Conservation (phyloP, 2,888 invertebrate genomes). For the Apotomis capreana region DNA sequence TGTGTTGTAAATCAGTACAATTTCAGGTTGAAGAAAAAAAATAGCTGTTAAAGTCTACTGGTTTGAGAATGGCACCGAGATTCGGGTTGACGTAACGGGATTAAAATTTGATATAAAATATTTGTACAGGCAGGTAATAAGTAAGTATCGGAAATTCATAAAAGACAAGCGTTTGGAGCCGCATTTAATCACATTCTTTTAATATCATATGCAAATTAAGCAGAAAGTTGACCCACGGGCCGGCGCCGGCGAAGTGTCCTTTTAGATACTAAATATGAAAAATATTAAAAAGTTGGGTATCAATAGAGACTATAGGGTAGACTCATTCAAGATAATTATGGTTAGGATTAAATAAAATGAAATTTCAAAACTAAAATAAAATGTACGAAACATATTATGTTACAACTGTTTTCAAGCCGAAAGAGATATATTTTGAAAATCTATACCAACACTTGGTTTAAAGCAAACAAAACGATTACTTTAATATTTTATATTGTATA, state of each 20-base stretch:
- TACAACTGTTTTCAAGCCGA: too few relatives aligned
- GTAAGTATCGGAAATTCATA: constrained; percentile 48
- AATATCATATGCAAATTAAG: constrained; percentile 1
- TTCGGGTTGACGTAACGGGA: constrained; percentile 48
- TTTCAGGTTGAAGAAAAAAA: background rate
- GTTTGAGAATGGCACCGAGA: constrained; percentile 44
- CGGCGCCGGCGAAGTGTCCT: background rate
- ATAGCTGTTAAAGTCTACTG: constrained; percentile 20
- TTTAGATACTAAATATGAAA: background rate
- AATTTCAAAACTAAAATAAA: too few relatives aligned
- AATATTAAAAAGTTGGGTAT: background rate
- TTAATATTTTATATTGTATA: too few relatives aligned
- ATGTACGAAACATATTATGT: too few relatives aligned
- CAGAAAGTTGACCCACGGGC: background rate
- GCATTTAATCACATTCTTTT: constrained; percentile 11
- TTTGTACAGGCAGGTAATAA: constrained; percentile 48
- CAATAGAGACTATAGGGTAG: too few relatives aligned
- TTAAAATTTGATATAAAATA: constrained; percentile 54
- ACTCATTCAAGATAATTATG: too few relatives aligned
- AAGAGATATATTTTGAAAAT: too few relatives aligned
- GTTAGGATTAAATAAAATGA: too few relatives aligned
- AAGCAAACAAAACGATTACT: too few relatives aligned
- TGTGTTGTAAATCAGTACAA: background rate
- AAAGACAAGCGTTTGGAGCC: constrained; percentile 42
- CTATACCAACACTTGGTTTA: too few relatives aligned